Conservation (phyloP, 2,888 invertebrate species). For the Deilephila porcellus region DNA sequence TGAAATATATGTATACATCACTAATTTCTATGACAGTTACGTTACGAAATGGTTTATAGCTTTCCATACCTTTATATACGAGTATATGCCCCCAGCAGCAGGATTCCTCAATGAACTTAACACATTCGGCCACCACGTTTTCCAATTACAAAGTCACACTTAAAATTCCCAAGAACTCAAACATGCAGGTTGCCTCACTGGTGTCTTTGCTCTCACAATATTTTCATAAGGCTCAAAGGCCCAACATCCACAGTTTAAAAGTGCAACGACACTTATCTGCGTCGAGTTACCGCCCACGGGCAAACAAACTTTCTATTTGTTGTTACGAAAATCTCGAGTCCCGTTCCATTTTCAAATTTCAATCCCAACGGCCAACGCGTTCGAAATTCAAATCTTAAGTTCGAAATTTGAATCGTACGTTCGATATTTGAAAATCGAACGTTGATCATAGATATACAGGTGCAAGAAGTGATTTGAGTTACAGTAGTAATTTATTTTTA, state of each 20-base stretch:
- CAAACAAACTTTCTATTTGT: slow-evolving; percentile 31
- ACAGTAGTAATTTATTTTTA: slow-evolving; percentile 36
- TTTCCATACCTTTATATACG: too few species aligned
- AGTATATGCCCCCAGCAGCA: too few species aligned
- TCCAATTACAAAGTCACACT: too few species aligned
- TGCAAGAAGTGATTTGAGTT: slow-evolving; percentile 13
- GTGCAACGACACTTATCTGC: slow-evolving; percentile 15
- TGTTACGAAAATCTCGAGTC: slow-evolving; percentile 30
- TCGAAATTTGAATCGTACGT: slow-evolving; percentile 7
- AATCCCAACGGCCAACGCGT: slow-evolving; percentile 25
- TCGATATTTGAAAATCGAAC: slow-evolving; percentile 45
- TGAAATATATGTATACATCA: too few species aligned
- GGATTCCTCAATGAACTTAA: too few species aligned
- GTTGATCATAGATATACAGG: slow-evolving; percentile 31
- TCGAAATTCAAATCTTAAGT: slow-evolving; percentile 41
- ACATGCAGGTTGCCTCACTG: too few species aligned
- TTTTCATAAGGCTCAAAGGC: too few species aligned
- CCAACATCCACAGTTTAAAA: slow-evolving; percentile 4
- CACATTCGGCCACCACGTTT: too few species aligned
- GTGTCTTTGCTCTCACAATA: neutral
- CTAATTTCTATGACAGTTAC: too few species aligned
- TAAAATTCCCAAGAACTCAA: too few species aligned
- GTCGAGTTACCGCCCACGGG: slow-evolving; percentile 9
- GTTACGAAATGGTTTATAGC: too few species aligned
- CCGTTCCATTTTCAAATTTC: slow-evolving; percentile 31